Conservation (phyloP, 2,797 vertebrate genomes). For the Coracias cyanogaster region DNA sequence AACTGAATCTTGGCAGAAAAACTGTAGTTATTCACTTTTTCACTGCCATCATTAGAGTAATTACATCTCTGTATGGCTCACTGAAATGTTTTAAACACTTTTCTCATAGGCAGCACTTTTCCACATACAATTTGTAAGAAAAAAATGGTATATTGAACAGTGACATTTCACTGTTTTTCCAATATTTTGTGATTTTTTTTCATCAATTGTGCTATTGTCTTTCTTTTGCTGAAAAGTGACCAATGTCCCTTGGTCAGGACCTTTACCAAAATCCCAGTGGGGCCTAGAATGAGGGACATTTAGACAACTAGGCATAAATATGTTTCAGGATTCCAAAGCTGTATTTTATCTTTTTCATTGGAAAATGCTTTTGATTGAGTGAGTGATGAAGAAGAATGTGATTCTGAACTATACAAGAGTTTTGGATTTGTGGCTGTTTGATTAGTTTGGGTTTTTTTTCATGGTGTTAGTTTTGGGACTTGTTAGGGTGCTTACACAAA, state of each 20-base stretch:
- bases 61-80: not conserved
- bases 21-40: not conserved
- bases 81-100: not conserved
- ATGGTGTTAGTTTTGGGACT: not conserved
- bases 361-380: not conserved
- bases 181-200: not conserved
- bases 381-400: not conserved
- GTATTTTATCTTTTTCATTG: not conserved
- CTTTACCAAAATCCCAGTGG: not conserved
- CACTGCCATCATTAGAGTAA: not conserved
- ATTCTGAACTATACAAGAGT: not conserved
- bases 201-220: fast-evolving
- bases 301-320: not conserved
- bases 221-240: not conserved
- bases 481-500: not conserved
- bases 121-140: not conserved
- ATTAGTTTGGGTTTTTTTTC: too few species aligned
- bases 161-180: not conserved
- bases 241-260: not conserved
- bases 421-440: not conserved
- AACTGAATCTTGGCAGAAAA: not conserved
- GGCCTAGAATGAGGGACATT: not conserved
- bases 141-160: not conserved
- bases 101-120: not conserved
- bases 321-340: not conserved